Conservation (phyloP, 2,797 vertebrate genomes). For the Typhlichthys eigenmanni region DNA sequence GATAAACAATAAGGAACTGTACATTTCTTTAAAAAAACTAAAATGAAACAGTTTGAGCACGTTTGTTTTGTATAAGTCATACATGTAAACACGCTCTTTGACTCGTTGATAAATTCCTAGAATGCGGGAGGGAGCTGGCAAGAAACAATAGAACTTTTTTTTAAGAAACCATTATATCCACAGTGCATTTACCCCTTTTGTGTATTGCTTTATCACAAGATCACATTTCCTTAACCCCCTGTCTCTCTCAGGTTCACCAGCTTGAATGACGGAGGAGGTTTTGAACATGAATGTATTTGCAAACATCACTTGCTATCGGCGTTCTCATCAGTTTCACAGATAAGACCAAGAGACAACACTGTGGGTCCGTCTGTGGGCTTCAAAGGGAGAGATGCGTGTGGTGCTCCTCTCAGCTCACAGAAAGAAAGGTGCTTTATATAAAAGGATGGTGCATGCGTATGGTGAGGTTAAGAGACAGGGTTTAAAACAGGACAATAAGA, state of each 20-base stretch:
- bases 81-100: conserved; percentile 13
- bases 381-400: conserved; percentile 53
- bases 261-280: conserved; percentile 47
- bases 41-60: conserved; percentile 19
- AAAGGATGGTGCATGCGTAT: conserved; percentile 10
- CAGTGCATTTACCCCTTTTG: conserved; percentile 36
- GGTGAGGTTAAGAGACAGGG: conserved; percentile 34
- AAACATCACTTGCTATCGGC: conserved; percentile 54
- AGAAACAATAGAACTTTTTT: conserved; percentile 57
- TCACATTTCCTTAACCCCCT: conserved; percentile 52
- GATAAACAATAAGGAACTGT: conserved; percentile 31
- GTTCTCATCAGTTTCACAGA: conserved; percentile 46
- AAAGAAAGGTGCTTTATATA: background rate
- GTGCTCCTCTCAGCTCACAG: conserved; percentile 38
- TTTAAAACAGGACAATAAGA: conserved; percentile 37
- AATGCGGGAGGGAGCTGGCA: conserved; percentile 41
- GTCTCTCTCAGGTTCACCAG: conserved; percentile 11
- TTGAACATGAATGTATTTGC: conserved; percentile 40
- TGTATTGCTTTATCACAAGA: conserved; percentile 60
- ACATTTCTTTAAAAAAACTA: conserved; percentile 34
- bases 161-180: conserved; percentile 18
- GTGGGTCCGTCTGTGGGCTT: conserved; percentile 47
- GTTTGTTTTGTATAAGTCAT: conserved; percentile 15
- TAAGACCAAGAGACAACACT: conserved; percentile 35
- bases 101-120: conserved; percentile 12